Evolutionary conservation across 2,113 vertebrate genomes (phyloP).

Genomic region (Thryonomys swinderianus): DNA sequence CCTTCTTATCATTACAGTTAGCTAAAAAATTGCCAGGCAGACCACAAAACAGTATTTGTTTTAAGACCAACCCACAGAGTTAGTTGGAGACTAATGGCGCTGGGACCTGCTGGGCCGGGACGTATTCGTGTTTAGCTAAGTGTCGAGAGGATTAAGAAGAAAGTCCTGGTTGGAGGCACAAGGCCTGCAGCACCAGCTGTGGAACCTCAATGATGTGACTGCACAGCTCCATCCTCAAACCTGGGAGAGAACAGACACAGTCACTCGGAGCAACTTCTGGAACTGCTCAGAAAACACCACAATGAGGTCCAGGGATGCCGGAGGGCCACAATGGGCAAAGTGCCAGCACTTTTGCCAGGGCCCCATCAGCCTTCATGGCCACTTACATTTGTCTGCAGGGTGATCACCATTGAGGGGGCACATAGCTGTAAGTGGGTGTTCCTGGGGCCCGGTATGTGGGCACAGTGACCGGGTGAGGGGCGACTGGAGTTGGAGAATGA

Average conservation of each 20-base stretch:
- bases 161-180: constrained; percentile 93
- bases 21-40: constrained; percentile 96
- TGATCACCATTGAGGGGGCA: constrained; percentile 98
- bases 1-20: constrained; percentile 94
- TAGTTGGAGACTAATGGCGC: constrained; percentile 93
- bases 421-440: constrained; percentile 98
- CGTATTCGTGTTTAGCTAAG: constrained; percentile 91
- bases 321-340: neutral
- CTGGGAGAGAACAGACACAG: constrained; percentile 80
- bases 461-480: constrained; percentile 95
- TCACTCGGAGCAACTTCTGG: neutral
- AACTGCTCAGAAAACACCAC: neutral
- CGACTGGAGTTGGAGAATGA: constrained; percentile 95
- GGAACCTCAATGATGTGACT: constrained; percentile 94
- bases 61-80: constrained; percentile 90
- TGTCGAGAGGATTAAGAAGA: constrained; percentile 91
- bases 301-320: neutral
- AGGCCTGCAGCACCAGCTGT: constrained; percentile 94
- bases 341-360: neutral
- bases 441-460: constrained; percentile 95
- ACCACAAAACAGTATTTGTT: constrained; percentile 94
- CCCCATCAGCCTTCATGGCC: neutral
- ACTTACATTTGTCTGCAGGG: constrained; percentile 90
- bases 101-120: constrained; percentile 89
- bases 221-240: constrained; percentile 95